These are phyloP conservation scores for Cataglyphis livida DNA, from an alignment of 2,888 invertebrate genomes.

Conservation along the genomic window DNA sequence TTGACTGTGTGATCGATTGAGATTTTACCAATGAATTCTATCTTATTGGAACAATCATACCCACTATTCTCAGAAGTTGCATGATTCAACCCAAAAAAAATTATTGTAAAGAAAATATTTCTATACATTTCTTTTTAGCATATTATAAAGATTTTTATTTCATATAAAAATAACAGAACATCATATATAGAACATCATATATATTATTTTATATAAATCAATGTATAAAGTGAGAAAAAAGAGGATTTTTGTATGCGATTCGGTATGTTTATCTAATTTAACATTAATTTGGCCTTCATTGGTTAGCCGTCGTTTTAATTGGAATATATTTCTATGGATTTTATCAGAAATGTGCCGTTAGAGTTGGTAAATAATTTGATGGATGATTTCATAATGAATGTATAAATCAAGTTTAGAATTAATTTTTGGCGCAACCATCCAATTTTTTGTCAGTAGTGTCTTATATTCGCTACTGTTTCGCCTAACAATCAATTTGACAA, in stretches of 20 bases:
- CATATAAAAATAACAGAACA: neutral
- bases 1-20: neutral
- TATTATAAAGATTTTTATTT: neutral
- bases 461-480: neutral
- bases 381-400: neutral
- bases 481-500: neutral
- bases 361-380: neutral
- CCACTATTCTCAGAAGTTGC: neutral
- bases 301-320: neutral
- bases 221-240: neutral
- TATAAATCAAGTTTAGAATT: neutral
- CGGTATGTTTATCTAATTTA: neutral
- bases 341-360: neutral
- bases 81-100: neutral
- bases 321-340: neutral
- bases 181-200: neutral
- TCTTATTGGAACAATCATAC: neutral
- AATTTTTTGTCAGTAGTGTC: neutral
- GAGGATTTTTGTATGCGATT: neutral
- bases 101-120: neutral
- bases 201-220: no score
- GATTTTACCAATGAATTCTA: neutral
- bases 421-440: neutral
- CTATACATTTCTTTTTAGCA: neutral
- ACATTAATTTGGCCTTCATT: neutral